Base-by-base conservation (phyloP, 2,113 vertebrate genomes). In the human region DNA sequence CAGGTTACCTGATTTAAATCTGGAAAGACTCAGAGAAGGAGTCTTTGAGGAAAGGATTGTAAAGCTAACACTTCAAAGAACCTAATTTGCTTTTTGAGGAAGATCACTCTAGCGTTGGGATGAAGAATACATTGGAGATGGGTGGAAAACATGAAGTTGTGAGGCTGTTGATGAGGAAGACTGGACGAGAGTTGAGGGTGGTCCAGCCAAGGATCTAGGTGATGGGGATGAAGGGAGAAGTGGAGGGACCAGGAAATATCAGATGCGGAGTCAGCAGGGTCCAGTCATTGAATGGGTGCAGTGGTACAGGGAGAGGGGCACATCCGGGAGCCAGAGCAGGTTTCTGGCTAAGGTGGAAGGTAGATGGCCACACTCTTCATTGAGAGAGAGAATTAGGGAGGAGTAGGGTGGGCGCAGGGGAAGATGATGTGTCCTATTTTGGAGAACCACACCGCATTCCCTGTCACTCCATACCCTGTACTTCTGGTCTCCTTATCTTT, bases 281-380 rank as follows among this genome's bases (percentile, higher is more conserved):
- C 22, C 48, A 75, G 32, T 23, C 8, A 38, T 0, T 38, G 68
- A 20, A 32, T 2, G n/a, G 50, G 72, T 57, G 0, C 3, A 13
- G 8, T 10, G 11, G 23, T 32, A 18, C n/a, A 50, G 30, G 48
- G 10, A 73, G 4, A 35, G 35, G 40, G 27, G n/a, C 16, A 57
- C 1, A 45, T 12, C 18, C 1, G 22, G 52, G 48, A 50, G 55
- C 27, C 55, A 12, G 52, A 1, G 12, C 38, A 50, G 83, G 57
- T 27, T 86, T 81, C 72, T 23, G 10, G 48, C n/a, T 16, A n/a
- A 61, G 20, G 48, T 4, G 18, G 59, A 82, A 45, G 59, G 84
- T 8, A 86, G 17, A 70, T 4, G 27, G 40, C 23, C 22, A n/a
- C 3, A 4, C 38, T 61, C 13, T 73, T 43, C 43, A 35, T 7